These are phyloP conservation scores for Athalia rosae DNA, from an alignment of 2,888 invertebrate genomes.

Conservation along the genomic window DNA sequence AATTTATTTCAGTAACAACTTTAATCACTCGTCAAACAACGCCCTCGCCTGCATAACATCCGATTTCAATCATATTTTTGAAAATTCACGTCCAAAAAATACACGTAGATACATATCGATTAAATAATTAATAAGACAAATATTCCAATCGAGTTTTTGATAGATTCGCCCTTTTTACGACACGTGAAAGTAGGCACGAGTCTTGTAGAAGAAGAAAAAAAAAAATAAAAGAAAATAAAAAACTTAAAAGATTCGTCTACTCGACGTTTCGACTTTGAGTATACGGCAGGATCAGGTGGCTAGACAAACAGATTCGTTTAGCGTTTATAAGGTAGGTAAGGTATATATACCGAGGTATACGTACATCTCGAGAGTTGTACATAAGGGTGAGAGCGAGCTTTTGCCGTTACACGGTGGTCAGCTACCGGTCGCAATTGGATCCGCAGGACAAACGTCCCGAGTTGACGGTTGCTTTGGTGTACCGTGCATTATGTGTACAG, in stretches of 20 bases:
- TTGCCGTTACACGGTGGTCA: constrained; percentile 46
- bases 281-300: constrained; percentile 38
- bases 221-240: constrained; percentile 16
- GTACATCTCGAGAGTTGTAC: no score
- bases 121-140: no score
- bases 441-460: constrained; percentile 58
- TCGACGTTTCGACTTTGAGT: background rate
- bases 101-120: no score
- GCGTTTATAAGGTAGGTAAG: constrained; percentile 38
- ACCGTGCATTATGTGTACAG: no score
- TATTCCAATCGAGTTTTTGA: no score
- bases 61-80: background rate
- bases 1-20: constrained; percentile 36
- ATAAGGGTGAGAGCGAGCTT: background rate
- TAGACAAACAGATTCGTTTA: constrained; percentile 53
- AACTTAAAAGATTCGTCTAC: no score
- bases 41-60: background rate
- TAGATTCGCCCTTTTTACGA: background rate
- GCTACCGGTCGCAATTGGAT: constrained; percentile 56
- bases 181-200: background rate
- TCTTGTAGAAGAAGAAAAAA: constrained; percentile 26
- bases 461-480: no score
- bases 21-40: constrained; percentile 26
- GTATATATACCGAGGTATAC: no score
- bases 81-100: no score